phyloP scores from a whole-genome alignment of 2,113 vertebrate genomes.

The Bubalus kerabau region DNA sequence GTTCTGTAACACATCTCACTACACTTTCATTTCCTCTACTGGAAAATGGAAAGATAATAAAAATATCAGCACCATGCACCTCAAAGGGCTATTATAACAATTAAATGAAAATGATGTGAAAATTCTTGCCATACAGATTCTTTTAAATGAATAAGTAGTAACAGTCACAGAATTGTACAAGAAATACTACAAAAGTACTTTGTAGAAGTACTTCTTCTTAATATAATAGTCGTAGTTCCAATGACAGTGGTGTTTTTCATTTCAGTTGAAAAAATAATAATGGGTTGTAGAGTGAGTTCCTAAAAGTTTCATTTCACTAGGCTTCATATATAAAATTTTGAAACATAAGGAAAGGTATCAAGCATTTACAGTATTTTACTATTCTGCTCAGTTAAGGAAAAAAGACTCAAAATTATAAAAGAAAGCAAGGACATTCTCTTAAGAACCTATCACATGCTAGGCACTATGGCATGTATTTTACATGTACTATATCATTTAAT shows the following conservation, averaged over 20 bases:
- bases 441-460: neutral
- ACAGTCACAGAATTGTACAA: neutral
- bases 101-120: slow-evolving; percentile 26
- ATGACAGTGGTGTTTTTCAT: neutral
- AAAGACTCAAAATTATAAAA: neutral
- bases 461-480: neutral
- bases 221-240: neutral
- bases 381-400: slow-evolving; percentile 1
- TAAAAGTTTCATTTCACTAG: neutral
- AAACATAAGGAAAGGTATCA: neutral
- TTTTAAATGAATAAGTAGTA: neutral
- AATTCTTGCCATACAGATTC: neutral
- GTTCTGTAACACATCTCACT: neutral
- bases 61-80: neutral
- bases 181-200: neutral
- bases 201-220: neutral
- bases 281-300: neutral
- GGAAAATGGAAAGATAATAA: slow-evolving; percentile 1
- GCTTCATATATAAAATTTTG: neutral
- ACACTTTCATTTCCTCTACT: slow-evolving; percentile 28
- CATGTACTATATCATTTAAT: neutral
- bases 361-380: neutral
- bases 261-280: neutral
- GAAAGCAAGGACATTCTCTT: neutral
- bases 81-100: neutral